A percentile compares a stretch with the other conserved stretches of the same genome.
These are phyloP conservation scores for Drosophila emarginata DNA, from an alignment of 2,888 invertebrate genomes.

Conservation along the genomic window DNA sequence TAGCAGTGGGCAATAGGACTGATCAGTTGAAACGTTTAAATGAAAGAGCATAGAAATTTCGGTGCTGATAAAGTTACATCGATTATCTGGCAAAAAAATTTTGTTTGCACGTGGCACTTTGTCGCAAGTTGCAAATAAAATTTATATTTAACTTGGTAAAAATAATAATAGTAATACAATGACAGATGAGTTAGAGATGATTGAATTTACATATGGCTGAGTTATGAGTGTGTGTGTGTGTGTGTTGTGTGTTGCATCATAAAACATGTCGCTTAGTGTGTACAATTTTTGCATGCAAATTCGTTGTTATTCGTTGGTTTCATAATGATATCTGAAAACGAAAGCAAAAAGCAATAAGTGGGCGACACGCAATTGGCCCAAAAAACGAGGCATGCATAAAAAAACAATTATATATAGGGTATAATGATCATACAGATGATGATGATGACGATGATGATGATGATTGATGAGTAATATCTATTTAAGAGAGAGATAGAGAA, in stretches of 20 bases:
- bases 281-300: slow-evolving; percentile 65
- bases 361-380: slow-evolving; percentile 15
- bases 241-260: slow-evolving; percentile 55
- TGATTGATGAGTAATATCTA: background rate
- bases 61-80: background rate
- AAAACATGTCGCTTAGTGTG: slow-evolving; percentile 33
- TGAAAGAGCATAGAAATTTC: background rate
- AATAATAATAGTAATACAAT: slow-evolving; percentile 41
- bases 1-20: no score
- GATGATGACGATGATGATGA: background rate
- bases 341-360: slow-evolving; percentile 30
- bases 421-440: background rate
- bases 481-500: background rate
- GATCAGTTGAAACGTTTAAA: no score
- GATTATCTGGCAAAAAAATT: background rate
- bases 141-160: slow-evolving; percentile 59
- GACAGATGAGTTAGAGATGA: slow-evolving; percentile 42
- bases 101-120: slow-evolving; percentile 25
- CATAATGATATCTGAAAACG: slow-evolving; percentile 48
- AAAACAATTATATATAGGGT: slow-evolving; percentile 5
- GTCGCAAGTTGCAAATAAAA: slow-evolving; percentile 67
- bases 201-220: background rate
- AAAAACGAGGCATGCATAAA: slow-evolving; percentile 14
- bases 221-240: slow-evolving; percentile 10
- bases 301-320: slow-evolving; percentile 43